A percentile compares a stretch with the other conserved stretches of the same genome.
Conservation (phyloP, 2,888 invertebrate genomes). For the Megalurothrips usitatus region DNA sequence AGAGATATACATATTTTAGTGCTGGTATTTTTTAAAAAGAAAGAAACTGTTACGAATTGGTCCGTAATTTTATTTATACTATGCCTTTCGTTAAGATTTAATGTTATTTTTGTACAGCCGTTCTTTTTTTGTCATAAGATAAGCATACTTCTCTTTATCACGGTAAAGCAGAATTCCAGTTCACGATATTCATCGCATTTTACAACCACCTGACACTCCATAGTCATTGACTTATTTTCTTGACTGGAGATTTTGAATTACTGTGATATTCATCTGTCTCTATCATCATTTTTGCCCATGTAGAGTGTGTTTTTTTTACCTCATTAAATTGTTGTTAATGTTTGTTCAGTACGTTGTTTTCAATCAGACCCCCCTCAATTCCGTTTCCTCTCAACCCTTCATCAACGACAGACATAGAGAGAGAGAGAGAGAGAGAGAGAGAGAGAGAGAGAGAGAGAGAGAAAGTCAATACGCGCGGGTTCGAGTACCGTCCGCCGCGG, state of each 20-base stretch:
- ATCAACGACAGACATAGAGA: no score
- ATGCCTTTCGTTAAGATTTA: background rate
- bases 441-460: no score
- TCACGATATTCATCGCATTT: no score
- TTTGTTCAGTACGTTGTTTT: background rate
- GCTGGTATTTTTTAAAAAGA: no score
- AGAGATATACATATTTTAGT: no score
- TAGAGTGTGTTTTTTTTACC: constrained; percentile 6
- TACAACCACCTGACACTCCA: no score
- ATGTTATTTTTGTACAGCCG: constrained; percentile 13
- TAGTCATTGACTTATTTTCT: background rate
- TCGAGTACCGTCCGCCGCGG: no score
- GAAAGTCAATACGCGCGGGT: no score
- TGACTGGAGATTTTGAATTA: background rate
- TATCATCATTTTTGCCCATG: background rate
- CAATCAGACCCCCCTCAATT: background rate
- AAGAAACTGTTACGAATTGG: no score
- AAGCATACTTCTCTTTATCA: no score
- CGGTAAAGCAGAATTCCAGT: no score
- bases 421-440: no score
- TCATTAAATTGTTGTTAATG: constrained; percentile 17
- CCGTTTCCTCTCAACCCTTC: background rate
- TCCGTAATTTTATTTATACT: background rate
- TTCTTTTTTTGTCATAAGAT: background rate
- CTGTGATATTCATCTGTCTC: background rate